Evolutionary conservation across 2,888 invertebrate genomes (phyloP), one percentile per base, ranked within the genome.

Genomic region (Dicycla oo): DNA sequence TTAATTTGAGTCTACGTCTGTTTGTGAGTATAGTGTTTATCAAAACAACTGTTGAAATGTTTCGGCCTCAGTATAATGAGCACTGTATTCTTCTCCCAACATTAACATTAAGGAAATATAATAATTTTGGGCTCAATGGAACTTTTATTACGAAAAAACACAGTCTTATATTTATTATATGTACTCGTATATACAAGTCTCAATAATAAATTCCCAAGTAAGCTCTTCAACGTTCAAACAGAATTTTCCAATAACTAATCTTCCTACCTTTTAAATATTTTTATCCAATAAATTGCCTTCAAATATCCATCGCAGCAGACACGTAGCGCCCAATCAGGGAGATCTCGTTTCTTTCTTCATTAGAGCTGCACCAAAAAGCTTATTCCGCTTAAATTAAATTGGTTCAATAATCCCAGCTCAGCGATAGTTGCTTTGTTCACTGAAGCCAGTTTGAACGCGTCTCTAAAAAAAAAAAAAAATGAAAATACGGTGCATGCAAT

Each of bases 381-480:
- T 91, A 91, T 92, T 92, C 92, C 87, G 88, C 87, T 89, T 84
- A 92, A 91, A 92, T 90, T 90, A 92, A 93, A 94, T 94, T 94
- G 93, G 91, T 90, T 91, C 93, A 93, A 93, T 94, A 93, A 93
- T 92, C 92, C 88, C 82, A 83, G 89, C 89, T 89, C 90, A 89
- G 90, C 91, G 90, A 91, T 92, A 91, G 93, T 92, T 92, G 92
- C 93, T 93, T 92, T 91, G 92, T 92, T 90, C 93, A 91, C 91
- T 92, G 92, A 91, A 91, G 92, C 91, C 89, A 91, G 91, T 90
- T 91, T 90, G 88, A 81, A 87, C 88, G 88, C 87, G 89, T 87
- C 86, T 88, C 84, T 81, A 80, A 87, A 78, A 91, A 90, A 82
- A 90, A n/a, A 91, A 87, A 53, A 34, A 34, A 34, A 34, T 34